Evolutionary conservation across 2,113 vertebrate genomes (phyloP), one percentile per base, ranked within the genome.

Genomic region (Ascaphus truei): DNA sequence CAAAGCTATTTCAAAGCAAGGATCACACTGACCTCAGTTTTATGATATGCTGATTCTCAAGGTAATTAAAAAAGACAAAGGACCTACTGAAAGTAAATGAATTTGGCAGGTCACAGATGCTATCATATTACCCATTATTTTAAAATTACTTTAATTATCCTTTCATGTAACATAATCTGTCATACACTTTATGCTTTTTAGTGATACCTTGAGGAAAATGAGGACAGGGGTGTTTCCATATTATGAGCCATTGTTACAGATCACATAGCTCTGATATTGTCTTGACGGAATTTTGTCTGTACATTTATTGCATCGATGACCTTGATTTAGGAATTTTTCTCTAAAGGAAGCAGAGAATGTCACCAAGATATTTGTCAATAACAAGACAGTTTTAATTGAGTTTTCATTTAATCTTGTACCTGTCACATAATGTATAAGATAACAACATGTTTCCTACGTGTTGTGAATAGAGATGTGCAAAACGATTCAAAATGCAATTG

Each of bases 11-110:
- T 79, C 60, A 62, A 47, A 62, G 61, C 53, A 72, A 72, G 73
- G 62, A 71, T 77, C 57, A 47, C 23, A 58, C 68, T 73, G 77
- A 85, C 83, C 78, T 80, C 72, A 63, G 74, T 83, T 84, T 80
- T 77, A 78, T 75, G 68, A 84, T 75, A 26, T 37, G 60, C 72
- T 81, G 67, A 68, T 23, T 76, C 34, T 76, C 55, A 48, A 62
- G 72, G 73, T 81, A 83, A 85, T 84, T 80, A 83, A 78, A 78
- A 78, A 73, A 9, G 36, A 64, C 52, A 43, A 73, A 68, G 23
- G 22, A 22, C 11, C 8, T 23, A 45, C 5, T 77, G 75, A 80
- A 72, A 62, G 3, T 76, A 71, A 83, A 75, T 84, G 68, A 74
- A 80, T 75, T 73, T 75, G 79, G 72, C 73, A 77, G 20, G 79